Evolutionary conservation across 2,888 invertebrate genomes (phyloP), one percentile per base, ranked within the genome.

Genomic region (Carterocephalus palaemon): DNA sequence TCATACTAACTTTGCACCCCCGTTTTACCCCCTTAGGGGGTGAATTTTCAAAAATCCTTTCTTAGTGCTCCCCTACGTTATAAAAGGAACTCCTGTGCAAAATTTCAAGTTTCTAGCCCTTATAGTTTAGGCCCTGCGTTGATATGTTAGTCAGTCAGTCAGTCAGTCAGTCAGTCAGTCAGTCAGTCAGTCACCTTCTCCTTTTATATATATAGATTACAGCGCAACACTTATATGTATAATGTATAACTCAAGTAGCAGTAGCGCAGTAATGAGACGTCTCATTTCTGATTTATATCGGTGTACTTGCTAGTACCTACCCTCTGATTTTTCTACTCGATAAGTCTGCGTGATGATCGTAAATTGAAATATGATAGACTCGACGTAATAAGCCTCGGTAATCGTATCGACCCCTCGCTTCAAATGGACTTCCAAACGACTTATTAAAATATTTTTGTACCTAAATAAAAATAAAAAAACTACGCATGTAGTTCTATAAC

Each of bases 291-390:
- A 86, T 84, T 85, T 85, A 86, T 85, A 68, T 69, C 67, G 61
- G 57, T 56, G 59, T 64, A 64, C 59, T 60, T 52, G 52, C 52
- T 43, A 52, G 67, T 71, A 65, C 78, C 79, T 71, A 65, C 78
- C 79, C 82, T 65, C 72, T 64, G 74, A 78, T 83, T 83, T 84
- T 86, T 84, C 76, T 80, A 70, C 80, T 75, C 83, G 76, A 83
- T 86, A 84, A 85, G 76, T 69, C 71, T 59, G 75, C 70, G 72
- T 81, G 83, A 79, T 73, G 84, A 80, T 84, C 85, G 75, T 84
- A 86, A 86, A 85, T 86, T 86, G 86, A 86, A 86, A 86, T 82
- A 86, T 85, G 86, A 86, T 85, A 83, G 83, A 86, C 81, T 81
- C 73, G 62, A 70, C 69, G 73, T 84, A 85, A 83, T 85, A 77